phyloP scores from a whole-genome alignment of 2,113 vertebrate species.

The Synchiropus splendidus region DNA sequence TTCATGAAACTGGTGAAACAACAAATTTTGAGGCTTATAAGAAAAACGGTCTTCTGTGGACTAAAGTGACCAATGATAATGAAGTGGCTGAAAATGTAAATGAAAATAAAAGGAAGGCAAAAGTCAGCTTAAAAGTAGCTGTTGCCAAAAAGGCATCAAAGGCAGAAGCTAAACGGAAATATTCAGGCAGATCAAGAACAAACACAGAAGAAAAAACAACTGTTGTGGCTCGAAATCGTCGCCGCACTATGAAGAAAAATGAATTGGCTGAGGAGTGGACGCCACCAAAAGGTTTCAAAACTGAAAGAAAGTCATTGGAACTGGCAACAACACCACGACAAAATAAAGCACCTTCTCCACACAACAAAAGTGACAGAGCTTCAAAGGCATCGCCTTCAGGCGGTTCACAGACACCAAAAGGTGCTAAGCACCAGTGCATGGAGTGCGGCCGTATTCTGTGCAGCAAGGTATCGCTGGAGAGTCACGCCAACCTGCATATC shows the following conservation, averaged over 20 bases:
- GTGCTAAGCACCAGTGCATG: slow-evolving; percentile 63
- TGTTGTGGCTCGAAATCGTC: too few species aligned
- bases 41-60: too few species aligned
- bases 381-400: too few species aligned
- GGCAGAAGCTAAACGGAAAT: slow-evolving; percentile 1
- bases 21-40: too few species aligned
- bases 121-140: not conserved
- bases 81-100: too few species aligned
- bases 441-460: slow-evolving; percentile 59
- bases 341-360: too few species aligned
- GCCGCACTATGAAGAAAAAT: not conserved
- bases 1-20: too few species aligned
- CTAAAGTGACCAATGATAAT: slow-evolving; percentile 1
- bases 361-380: too few species aligned
- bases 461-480: slow-evolving; percentile 50
- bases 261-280: slow-evolving; percentile 20
- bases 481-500: slow-evolving; percentile 56
- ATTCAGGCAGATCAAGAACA: not conserved
- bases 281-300: slow-evolving; percentile 14
- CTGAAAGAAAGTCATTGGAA: not conserved
- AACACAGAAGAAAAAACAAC: not conserved
- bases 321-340: too few species aligned
- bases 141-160: slow-evolving; percentile 15
- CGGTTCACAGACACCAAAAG: too few species aligned
- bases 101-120: not conserved